Conservation (phyloP, 2,888 invertebrate genomes). For the Gastrophysa polygoni region DNA sequence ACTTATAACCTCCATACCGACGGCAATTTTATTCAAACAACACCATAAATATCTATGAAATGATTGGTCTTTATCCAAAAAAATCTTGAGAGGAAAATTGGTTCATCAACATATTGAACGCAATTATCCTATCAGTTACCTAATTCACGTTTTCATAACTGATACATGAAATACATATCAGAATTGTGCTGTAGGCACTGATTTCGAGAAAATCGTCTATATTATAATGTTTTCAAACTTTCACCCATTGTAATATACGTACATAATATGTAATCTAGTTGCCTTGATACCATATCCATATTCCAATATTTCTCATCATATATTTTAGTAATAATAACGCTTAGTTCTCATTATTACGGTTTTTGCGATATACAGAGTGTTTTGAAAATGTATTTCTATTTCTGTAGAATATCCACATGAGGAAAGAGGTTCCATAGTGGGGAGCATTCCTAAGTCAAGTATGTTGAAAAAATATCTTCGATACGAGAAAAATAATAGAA, state of each 20-base stretch:
- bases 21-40: too few relatives aligned
- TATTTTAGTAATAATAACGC: background rate
- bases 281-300: background rate
- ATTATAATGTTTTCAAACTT: conserved; percentile 13
- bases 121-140: background rate
- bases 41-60: too few relatives aligned
- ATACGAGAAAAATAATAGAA: too few relatives aligned
- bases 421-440: too few relatives aligned
- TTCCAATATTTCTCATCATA: background rate
- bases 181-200: conserved; percentile 8
- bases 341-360: background rate
- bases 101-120: background rate
- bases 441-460: too few relatives aligned
- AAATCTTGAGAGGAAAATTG: background rate
- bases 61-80: too few relatives aligned
- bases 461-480: too few relatives aligned
- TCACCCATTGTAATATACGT: conserved; percentile 13
- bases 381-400: background rate
- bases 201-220: background rate
- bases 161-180: conserved; percentile 4
- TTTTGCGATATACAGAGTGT: background rate
- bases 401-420: too few relatives aligned
- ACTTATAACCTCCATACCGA: too few relatives aligned
- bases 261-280: background rate
- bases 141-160: background rate